Conservation (phyloP, 2,797 vertebrate species). For the Scomberomorus guttatus region DNA sequence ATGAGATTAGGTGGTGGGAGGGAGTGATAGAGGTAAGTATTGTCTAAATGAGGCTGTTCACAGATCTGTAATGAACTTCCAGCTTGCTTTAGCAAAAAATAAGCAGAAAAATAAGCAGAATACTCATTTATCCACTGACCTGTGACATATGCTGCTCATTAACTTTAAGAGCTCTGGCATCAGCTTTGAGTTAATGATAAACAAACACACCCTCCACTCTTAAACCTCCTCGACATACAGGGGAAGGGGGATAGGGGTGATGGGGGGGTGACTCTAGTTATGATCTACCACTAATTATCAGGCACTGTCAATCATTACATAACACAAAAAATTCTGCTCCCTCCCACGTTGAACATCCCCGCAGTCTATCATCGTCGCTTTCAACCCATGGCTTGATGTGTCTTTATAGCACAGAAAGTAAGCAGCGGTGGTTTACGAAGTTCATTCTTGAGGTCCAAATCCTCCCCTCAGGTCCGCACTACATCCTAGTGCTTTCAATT, state of each 20-base stretch:
- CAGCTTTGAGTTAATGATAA: slow-evolving; percentile 10
- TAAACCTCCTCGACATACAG: slow-evolving; percentile 10
- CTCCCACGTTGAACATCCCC: slow-evolving; percentile 79
- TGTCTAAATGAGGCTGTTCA: slow-evolving; percentile 20
- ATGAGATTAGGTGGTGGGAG: neutral
- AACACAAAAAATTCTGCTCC: slow-evolving; percentile 75
- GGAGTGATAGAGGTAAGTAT: neutral
- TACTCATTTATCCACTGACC: slow-evolving; percentile 12
- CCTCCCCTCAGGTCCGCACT: slow-evolving; percentile 53
- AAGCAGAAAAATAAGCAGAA: neutral
- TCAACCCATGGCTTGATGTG: slow-evolving; percentile 81
- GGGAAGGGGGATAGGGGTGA: slow-evolving; percentile 39
- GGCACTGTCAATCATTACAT: slow-evolving; percentile 80
- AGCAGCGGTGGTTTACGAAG: slow-evolving; percentile 45
- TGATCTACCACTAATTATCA: slow-evolving; percentile 72
- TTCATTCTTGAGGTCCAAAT: slow-evolving; percentile 69
- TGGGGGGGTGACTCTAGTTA: slow-evolving; percentile 26
- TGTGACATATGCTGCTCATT: slow-evolving; percentile 21
- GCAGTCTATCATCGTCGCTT: slow-evolving; percentile 64
- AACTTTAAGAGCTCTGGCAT: neutral
- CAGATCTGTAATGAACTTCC: neutral
- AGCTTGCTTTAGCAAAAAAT: neutral
- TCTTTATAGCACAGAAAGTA: slow-evolving; percentile 69
- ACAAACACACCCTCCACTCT: neutral
- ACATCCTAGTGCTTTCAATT: slow-evolving; percentile 62